Percentiles rank a stretch among this genome's conserved stretches.
These are phyloP conservation scores for Phasia obesa DNA, from an alignment of 2,888 invertebrate species.

Conservation along the genomic window DNA sequence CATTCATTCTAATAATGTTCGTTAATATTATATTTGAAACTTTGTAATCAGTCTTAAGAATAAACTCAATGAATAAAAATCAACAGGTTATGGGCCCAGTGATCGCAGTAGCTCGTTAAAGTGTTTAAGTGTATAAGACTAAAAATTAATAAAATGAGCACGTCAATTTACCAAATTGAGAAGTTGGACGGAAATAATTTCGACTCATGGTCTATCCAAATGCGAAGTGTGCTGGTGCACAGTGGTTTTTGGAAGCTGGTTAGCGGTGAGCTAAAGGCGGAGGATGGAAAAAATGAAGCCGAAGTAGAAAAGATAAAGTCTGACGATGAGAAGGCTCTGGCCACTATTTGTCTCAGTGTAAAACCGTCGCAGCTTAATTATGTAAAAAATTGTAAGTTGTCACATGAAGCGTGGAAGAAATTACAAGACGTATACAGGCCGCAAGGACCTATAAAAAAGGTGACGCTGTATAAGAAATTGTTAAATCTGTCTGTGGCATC, in stretches of 20 bases:
- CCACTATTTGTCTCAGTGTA: conserved; percentile 46
- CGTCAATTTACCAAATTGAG: conserved; percentile 48
- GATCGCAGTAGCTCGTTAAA: not conserved
- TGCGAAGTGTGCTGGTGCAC: conserved; percentile 52
- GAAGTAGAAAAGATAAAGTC: conserved; percentile 3
- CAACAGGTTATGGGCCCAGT: conserved; percentile 6
- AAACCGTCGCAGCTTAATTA: conserved; percentile 31
- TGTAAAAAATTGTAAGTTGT: conserved; percentile 5
- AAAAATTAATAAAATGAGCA: conserved; percentile 15
- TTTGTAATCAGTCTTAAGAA: too few species aligned
- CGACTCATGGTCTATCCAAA: conserved; percentile 51
- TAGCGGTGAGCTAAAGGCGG: conserved; percentile 24
- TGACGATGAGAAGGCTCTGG: conserved; percentile 35
- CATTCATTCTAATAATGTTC: too few species aligned
- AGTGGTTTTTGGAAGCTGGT: conserved; percentile 50
- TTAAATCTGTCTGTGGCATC: conserved; percentile 38
- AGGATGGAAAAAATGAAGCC: not conserved
- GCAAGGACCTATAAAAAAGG: conserved; percentile 6
- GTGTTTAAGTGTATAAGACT: not conserved
- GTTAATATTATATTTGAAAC: too few species aligned
- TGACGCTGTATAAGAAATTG: conserved; percentile 41
- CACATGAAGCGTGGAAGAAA: conserved; percentile 18
- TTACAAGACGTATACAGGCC: not conserved
- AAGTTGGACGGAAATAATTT: conserved; percentile 51
- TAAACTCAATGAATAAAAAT: not conserved